Evolutionary conservation across 2,888 invertebrate species (phyloP).

Genomic region (Thera britannica): DNA sequence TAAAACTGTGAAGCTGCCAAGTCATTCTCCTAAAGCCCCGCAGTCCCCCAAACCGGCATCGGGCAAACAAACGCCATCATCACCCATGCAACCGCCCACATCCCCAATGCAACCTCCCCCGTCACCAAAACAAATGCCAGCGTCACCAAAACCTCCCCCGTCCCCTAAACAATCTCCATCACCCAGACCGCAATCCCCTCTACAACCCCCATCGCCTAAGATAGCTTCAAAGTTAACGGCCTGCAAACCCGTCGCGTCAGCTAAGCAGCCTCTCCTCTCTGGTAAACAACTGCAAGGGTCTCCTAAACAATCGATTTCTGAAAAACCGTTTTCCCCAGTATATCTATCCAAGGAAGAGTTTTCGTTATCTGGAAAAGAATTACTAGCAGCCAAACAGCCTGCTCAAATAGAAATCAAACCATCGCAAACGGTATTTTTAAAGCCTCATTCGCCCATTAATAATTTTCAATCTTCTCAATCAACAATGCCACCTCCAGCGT

Average conservation of each 20-base stretch:
- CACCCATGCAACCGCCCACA: slow-evolving; percentile 19
- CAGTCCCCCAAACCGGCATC: slow-evolving; percentile 32
- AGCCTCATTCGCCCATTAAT: slow-evolving; percentile 30
- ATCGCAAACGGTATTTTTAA: slow-evolving; percentile 31
- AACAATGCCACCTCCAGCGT: slow-evolving; percentile 21
- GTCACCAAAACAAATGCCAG: slow-evolving; percentile 28
- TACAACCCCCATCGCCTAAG: slow-evolving; percentile 50
- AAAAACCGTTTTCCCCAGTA: slow-evolving; percentile 19
- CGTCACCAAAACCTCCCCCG: slow-evolving; percentile 23
- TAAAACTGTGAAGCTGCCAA: slow-evolving; percentile 33
- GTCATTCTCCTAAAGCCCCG: slow-evolving; percentile 37
- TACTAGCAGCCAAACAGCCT: slow-evolving; percentile 28
- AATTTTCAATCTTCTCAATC: slow-evolving; percentile 18
- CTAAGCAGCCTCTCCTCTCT: slow-evolving; percentile 35
- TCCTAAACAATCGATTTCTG: slow-evolving; percentile 19
- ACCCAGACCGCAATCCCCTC: slow-evolving; percentile 51
- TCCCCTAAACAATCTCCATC: slow-evolving; percentile 28
- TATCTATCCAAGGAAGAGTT: slow-evolving; percentile 26
- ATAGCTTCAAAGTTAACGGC: slow-evolving; percentile 20
- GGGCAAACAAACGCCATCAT: slow-evolving; percentile 31
- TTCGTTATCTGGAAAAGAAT: slow-evolving; percentile 23
- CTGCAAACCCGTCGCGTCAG: slow-evolving; percentile 34
- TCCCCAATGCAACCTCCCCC: slow-evolving; percentile 28
- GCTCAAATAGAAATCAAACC: slow-evolving; percentile 28
- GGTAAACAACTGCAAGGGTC: slow-evolving; percentile 12